Percentiles rank a stretch among this genome's conserved stretches.
Conservation (phyloP, 1,140 invertebrate genomes). For the Galendromus occidentalis region DNA sequence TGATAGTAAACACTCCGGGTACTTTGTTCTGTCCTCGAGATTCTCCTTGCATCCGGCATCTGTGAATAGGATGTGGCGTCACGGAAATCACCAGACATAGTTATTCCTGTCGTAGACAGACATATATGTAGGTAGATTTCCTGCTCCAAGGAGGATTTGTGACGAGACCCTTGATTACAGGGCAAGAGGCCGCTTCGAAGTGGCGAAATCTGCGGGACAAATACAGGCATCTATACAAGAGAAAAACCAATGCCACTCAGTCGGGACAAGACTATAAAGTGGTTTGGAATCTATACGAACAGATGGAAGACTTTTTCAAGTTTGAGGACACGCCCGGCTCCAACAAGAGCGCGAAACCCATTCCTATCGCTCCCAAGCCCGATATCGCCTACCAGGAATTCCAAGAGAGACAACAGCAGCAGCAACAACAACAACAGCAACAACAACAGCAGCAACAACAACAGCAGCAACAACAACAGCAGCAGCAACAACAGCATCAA, state of each 20-base stretch:
- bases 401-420: constrained; percentile 1
- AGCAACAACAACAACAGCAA: not conserved
- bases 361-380: not conserved
- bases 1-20: no score
- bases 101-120: no score
- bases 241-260: constrained; percentile 1
- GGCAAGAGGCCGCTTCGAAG: constrained; percentile 11
- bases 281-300: constrained; percentile 9
- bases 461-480: not conserved
- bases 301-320: constrained; percentile 10
- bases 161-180: no score
- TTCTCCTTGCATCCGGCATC: no score
- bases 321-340: constrained; percentile 8
- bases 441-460: not conserved
- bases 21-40: no score
- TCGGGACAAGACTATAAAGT: constrained; percentile 6
- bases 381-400: constrained; percentile 9
- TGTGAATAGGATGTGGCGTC: no score
- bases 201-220: constrained; percentile 10
- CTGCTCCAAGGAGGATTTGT: no score
- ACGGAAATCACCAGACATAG: no score
- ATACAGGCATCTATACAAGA: constrained; percentile 9
- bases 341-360: constrained; percentile 4
- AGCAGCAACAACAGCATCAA: not conserved
- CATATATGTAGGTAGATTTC: no score